phyloP scores from a whole-genome alignment of 2,797 vertebrate genomes.

The Syngnathus rostellatus region DNA sequence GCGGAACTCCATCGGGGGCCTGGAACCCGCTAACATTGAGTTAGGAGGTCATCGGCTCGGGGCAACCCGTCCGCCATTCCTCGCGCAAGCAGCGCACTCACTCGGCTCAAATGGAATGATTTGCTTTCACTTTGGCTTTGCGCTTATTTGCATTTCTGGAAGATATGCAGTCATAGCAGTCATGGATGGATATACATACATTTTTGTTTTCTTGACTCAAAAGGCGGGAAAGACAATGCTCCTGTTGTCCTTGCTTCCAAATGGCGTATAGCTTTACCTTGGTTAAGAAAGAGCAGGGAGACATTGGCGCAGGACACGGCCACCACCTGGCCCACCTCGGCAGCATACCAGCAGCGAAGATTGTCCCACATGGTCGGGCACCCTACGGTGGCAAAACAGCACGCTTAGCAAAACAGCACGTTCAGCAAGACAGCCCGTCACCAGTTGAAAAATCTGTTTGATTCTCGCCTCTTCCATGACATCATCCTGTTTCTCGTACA shows the following conservation, averaged over 20 bases:
- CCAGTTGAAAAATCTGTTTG: too few species aligned
- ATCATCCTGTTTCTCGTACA: too few species aligned
- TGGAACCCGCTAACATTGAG: conserved; percentile 25
- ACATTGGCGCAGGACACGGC: conserved; percentile 60
- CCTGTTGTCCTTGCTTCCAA: too few species aligned
- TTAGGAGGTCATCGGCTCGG: conserved; percentile 34
- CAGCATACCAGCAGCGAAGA: conserved; percentile 61
- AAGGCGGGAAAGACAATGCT: too few species aligned
- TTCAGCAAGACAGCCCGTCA: too few species aligned
- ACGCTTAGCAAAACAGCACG: background rate
- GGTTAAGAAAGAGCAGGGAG: conserved; percentile 63
- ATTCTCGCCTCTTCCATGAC: too few species aligned
- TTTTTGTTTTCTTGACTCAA: too few species aligned
- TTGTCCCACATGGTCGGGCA: conserved; percentile 64
- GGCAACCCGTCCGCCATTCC: too few species aligned
- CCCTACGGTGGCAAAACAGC: conserved; percentile 37
- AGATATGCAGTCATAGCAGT: too few species aligned
- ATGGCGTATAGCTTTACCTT: conserved; percentile 42
- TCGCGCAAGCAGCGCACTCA: too few species aligned
- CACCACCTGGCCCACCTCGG: conserved; percentile 61
- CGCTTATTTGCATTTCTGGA: background rate
- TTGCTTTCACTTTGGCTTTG: conserved; percentile 15
- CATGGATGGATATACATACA: too few species aligned
- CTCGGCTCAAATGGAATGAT: background rate
- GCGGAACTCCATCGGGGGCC: conserved; percentile 37